phyloP scores from a whole-genome alignment of 2,113 vertebrate genomes.

The Psephotus haematonotus region DNA sequence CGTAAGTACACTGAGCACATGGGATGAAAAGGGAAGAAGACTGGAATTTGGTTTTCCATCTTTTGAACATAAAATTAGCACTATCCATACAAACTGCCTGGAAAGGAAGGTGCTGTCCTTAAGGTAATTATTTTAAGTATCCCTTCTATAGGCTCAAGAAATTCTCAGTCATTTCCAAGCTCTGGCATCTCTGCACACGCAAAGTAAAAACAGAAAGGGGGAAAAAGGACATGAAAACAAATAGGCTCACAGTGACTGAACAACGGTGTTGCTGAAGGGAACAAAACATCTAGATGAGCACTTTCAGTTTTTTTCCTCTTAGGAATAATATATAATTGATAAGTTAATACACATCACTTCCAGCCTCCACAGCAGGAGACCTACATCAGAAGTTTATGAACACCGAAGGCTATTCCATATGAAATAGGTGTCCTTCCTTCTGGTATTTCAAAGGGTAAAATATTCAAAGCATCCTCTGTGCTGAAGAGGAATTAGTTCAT shows the following conservation, averaged over 20 bases:
- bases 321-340: neutral
- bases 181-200: neutral
- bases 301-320: neutral
- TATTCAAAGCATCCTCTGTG: neutral
- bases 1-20: neutral
- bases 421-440: neutral
- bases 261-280: neutral
- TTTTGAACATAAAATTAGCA: neutral
- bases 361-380: neutral
- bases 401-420: neutral
- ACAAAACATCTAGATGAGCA: neutral
- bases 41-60: neutral
- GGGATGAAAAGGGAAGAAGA: neutral
- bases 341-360: neutral
- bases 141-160: neutral
- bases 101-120: neutral
- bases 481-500: neutral
- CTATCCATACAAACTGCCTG: neutral
- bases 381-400: neutral
- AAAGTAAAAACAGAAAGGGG: neutral
- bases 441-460: neutral
- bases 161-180: neutral
- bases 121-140: neutral
- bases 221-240: neutral
- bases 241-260: neutral